Base-by-base conservation (phyloP, 2,888 invertebrate genomes). In the Malthinus flaveolus region DNA sequence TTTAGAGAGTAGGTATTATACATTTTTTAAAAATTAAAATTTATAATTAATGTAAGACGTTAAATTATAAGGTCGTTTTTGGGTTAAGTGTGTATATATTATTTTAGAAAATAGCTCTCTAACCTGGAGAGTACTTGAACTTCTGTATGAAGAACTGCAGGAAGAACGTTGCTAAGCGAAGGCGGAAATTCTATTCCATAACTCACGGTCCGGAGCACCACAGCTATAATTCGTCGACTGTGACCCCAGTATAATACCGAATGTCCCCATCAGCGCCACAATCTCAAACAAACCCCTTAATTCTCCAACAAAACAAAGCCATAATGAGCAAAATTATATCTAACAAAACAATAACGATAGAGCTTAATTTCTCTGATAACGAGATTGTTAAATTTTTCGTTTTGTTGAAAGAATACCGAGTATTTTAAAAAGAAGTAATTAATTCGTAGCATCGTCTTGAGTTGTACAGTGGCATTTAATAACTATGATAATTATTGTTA, bases 181-280 rank as follows among this genome's bases (percentile, higher is more conserved):
- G 62, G 66, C 68, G 70, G 70, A 70, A 69, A 69, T 70, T 70
- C 66, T 68, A 61, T 65, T 62, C 62, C 68, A 69, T 70, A 70
- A 69, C 61, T 70, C 67, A 70, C 63, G 58, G 62, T 61, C 66
- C 64, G 65, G 61, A 62, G 57, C 62, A 66, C 67, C 66, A 58
- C 65, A 64, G 64, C 64, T 52, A 65, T 70, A 70, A 68, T 58
- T 68, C 63, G 63, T 56, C 62, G 61, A 50, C 65, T 54, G 63
- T 56, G 60, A 61, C 64, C 58, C 63, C 51, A 57, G 54, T 37
- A 62, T 60, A 58, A 61, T 61, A 58, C 59, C 42, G 52, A 56
- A 60, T 60, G 56, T 51, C 55, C 60, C 56, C 56, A 53, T 54
- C 59, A 54, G 49, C 46, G 13, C 36, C 51, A 54, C 55, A 49